These are phyloP conservation scores for Rhagoletis zephyria DNA, from an alignment of 1,140 invertebrate species.

Conservation along the genomic window DNA sequence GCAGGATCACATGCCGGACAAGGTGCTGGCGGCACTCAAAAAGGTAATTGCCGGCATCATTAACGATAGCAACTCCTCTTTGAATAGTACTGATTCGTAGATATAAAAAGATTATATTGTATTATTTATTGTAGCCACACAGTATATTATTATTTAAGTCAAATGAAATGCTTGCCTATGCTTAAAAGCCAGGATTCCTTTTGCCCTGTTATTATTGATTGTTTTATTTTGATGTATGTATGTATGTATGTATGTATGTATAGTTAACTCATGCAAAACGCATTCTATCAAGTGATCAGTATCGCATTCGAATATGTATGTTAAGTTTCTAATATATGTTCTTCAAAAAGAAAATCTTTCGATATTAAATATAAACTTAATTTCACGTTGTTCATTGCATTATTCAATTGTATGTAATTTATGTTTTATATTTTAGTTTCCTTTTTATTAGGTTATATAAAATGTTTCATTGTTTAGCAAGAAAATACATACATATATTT, in stretches of 20 bases:
- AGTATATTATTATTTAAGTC: not conserved
- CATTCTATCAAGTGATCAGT: too few relatives aligned
- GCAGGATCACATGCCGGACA: constrained; percentile 94
- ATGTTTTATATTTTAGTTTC: not conserved
- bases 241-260: not conserved
- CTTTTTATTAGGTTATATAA: not conserved
- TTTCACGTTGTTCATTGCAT: not conserved
- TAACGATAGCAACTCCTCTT: constrained; percentile 65
- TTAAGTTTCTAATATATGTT: too few relatives aligned
- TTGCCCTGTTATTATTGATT: not conserved
- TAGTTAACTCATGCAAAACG: not conserved
- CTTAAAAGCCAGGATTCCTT: not conserved
- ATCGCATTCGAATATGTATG: too few relatives aligned
- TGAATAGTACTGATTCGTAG: constrained; percentile 60
- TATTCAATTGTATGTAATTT: not conserved
- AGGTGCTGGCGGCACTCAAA: constrained; percentile 87
- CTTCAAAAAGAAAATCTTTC: too few relatives aligned
- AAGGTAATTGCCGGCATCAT: constrained; percentile 79
- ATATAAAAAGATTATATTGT: not conserved
- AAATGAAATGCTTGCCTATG: constrained; percentile 14
- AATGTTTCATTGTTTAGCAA: not conserved
- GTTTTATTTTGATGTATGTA: not conserved
- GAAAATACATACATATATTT: not conserved
- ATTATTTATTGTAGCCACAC: not conserved
- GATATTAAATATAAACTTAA: not conserved